Percentiles rank a stretch among this genome's conserved stretches.
These are phyloP conservation scores for Porphyrio hochstetteri DNA, from an alignment of 2,113 vertebrate genomes.

Conservation along the genomic window DNA sequence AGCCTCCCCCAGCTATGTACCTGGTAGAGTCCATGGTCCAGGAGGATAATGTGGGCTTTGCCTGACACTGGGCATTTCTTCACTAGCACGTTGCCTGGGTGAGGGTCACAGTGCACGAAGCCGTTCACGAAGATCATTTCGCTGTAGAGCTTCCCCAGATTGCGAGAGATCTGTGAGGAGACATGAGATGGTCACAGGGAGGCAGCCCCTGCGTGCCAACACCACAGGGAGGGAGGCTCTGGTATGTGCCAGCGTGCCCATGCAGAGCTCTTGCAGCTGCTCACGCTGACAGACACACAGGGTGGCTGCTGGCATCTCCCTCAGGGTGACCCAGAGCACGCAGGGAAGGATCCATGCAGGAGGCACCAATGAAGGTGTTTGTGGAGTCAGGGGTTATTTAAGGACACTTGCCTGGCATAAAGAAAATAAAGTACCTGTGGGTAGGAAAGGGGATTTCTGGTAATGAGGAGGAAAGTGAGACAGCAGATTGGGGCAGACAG, in stretches of 20 bases:
- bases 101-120: constrained; percentile 97
- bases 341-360: background rate
- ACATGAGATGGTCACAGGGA: background rate
- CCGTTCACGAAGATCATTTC: constrained; percentile 98
- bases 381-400: background rate
- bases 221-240: background rate
- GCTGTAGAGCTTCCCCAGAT: constrained; percentile 92
- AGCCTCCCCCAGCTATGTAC: constrained; percentile 59
- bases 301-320: background rate
- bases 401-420: background rate
- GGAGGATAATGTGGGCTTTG: constrained; percentile 86
- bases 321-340: background rate
- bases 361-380: background rate
- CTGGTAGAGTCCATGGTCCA: constrained; percentile 98
- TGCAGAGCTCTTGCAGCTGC: background rate
- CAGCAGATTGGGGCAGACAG: background rate
- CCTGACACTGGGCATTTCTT: constrained; percentile 80
- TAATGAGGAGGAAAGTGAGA: background rate
- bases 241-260: rapidly evolving
- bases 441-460: background rate
- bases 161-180: constrained; percentile 85
- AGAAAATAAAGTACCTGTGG: background rate
- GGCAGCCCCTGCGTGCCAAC: background rate
- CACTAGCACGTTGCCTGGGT: constrained; percentile 94
- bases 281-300: background rate